These are phyloP conservation scores for Cliona cf. orientalis DNA, from an alignment of 37 sponge, comb jelly and placozoan species.

Conservation along the genomic window DNA sequence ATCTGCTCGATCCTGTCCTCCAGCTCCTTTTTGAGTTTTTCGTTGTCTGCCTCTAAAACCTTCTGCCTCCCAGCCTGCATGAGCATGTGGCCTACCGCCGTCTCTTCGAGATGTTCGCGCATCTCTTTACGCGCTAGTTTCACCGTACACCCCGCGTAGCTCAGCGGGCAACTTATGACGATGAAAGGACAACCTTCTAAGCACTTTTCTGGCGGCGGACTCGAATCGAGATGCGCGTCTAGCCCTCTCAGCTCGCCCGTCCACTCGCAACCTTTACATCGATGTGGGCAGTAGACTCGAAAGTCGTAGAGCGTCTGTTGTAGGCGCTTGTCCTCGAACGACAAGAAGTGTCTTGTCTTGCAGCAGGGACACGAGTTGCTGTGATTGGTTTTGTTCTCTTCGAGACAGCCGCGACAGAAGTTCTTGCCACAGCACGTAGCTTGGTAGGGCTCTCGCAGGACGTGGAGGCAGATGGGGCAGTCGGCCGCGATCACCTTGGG, in stretches of 20 bases:
- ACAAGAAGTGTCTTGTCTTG: background rate
- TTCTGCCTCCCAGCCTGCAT: too few species aligned
- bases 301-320: conserved; percentile 35
- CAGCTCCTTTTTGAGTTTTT: too few species aligned
- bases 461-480: conserved; percentile 44
- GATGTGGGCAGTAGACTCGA: conserved; percentile 28
- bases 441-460: conserved; percentile 34
- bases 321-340: conserved; percentile 25
- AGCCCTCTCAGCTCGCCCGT: conserved; percentile 29
- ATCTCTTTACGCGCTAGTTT: too few species aligned
- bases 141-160: too few species aligned
- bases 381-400: conserved; percentile 1
- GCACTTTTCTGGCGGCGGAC: too few species aligned
- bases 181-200: too few species aligned
- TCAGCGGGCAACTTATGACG: too few species aligned
- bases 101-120: too few species aligned
- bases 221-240: conserved; percentile 38
- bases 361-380: conserved; percentile 46
- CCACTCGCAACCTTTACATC: conserved; percentile 46
- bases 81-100: too few species aligned
- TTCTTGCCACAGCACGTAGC: conserved; percentile 62
- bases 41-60: background rate
- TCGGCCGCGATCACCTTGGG: conserved; percentile 34
- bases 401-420: conserved; percentile 44
- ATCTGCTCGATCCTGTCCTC: too few species aligned